These are phyloP conservation scores for Mythimna ferrago DNA, from an alignment of 2,888 invertebrate genomes.

Conservation along the genomic window DNA sequence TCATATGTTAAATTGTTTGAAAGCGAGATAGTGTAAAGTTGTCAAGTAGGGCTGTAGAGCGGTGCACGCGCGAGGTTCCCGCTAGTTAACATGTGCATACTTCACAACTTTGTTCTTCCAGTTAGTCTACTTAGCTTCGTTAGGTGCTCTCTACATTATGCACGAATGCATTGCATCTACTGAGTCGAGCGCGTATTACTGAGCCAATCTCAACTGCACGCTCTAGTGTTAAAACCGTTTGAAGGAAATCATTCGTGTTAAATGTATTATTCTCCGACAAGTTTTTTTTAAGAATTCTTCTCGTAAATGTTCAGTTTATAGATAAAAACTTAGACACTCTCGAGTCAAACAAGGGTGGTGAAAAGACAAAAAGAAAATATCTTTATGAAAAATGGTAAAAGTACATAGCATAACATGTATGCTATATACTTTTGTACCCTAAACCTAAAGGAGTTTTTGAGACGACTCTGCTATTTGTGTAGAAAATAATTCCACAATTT, in stretches of 20 bases:
- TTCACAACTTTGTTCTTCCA: constrained; percentile 16
- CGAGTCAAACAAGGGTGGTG: too few species aligned
- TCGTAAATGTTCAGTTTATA: too few species aligned
- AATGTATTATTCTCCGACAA: background rate
- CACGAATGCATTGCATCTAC: constrained; percentile 5
- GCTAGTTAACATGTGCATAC: constrained; percentile 25
- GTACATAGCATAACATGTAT: too few species aligned
- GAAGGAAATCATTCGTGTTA: background rate
- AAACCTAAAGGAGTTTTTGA: too few species aligned
- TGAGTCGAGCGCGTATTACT: background rate
- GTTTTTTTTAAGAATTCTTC: too few species aligned
- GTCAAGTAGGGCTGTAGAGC: background rate
- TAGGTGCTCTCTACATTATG: constrained; percentile 10
- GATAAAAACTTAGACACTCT: too few species aligned
- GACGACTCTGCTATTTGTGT: too few species aligned
- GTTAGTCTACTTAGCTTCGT: constrained; percentile 11
- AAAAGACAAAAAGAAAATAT: too few species aligned
- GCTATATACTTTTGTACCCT: too few species aligned
- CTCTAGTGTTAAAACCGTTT: background rate
- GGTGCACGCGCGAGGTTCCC: background rate
- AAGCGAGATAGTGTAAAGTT: constrained; percentile 8
- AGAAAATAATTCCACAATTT: too few species aligned
- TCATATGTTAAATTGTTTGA: constrained; percentile 1
- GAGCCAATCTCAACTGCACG: background rate
- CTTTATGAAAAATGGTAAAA: too few species aligned